These are phyloP conservation scores for Stictocephala bisonia DNA, from an alignment of 2,888 invertebrate genomes.

Conservation along the genomic window DNA sequence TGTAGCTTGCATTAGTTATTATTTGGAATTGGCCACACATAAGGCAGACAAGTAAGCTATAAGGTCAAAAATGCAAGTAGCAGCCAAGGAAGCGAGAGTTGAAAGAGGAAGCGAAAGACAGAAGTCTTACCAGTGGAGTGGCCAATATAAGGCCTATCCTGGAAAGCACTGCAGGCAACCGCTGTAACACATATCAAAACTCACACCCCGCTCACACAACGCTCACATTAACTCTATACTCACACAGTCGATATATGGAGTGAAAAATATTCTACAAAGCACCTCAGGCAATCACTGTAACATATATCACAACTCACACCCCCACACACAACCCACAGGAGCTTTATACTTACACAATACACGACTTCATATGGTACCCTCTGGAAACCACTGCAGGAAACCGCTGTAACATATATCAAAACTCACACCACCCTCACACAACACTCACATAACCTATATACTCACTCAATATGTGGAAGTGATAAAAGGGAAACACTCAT, in stretches of 20 bases:
- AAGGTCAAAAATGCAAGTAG: conserved; percentile 37
- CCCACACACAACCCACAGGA: too few species aligned
- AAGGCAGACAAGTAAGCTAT: background rate
- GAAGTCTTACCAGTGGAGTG: conserved; percentile 90
- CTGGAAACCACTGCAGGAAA: conserved; percentile 95
- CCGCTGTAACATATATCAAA: conserved; percentile 75
- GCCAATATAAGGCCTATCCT: conserved; percentile 96
- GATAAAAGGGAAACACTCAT: too few species aligned
- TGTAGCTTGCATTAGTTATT: too few species aligned
- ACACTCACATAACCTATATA: background rate
- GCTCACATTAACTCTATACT: background rate
- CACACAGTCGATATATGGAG: too few species aligned
- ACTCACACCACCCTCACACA: conserved; percentile 36
- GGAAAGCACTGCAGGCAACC: conserved; percentile 95
- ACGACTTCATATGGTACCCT: conserved; percentile 96
- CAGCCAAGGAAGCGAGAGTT: conserved; percentile 46
- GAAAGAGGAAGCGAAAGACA: conserved; percentile 45
- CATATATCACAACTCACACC: too few species aligned
- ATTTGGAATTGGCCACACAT: background rate
- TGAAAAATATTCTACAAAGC: too few species aligned
- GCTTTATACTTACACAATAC: too few species aligned
- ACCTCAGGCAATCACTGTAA: too few species aligned
- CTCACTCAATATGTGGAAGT: too few species aligned
- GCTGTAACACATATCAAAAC: conserved; percentile 72
- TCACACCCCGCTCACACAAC: conserved; percentile 39